Conservation (phyloP, 2,888 invertebrate species). For the Nomada flava region DNA sequence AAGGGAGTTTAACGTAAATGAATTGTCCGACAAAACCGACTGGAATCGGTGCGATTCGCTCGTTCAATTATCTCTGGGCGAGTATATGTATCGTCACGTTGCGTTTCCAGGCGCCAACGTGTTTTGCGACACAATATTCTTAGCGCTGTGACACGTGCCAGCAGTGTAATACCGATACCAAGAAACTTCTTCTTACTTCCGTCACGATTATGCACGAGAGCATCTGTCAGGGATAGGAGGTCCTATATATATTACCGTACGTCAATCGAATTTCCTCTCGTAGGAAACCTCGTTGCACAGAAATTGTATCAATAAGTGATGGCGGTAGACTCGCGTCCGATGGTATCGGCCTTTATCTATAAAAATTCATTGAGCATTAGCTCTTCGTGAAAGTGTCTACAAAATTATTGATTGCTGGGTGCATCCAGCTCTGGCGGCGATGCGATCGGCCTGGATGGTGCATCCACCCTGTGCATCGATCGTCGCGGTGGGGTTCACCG, state of each 20-base stretch:
- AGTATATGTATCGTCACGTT: slow-evolving; percentile 18
- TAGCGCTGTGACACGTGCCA: not conserved
- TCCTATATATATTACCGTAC: not conserved
- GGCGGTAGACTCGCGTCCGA: not conserved
- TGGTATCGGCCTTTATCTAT: not conserved
- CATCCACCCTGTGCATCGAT: slow-evolving; percentile 66
- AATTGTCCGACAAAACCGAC: not conserved
- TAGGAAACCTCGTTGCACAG: not conserved
- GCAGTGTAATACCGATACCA: slow-evolving; percentile 3
- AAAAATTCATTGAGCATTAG: not conserved
- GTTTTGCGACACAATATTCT: slow-evolving; percentile 3
- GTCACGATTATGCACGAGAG: not conserved
- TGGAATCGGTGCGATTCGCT: not conserved
- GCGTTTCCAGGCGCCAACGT: slow-evolving; percentile 31
- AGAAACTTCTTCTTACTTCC: not conserved
- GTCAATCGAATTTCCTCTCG: not conserved
- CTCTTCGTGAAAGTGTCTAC: not conserved
- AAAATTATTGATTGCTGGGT: slow-evolving; percentile 51
- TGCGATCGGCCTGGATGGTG: slow-evolving; percentile 52
- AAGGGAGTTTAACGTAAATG: not conserved
- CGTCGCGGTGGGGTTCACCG: slow-evolving; percentile 52
- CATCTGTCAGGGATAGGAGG: not conserved
- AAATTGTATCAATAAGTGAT: not conserved
- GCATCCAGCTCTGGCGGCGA: slow-evolving; percentile 36
- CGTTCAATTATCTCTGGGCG: not conserved